A percentile compares a stretch with the other conserved stretches of the same genome.
Evolutionary conservation across 37 sponge, comb jelly and placozoan genomes (phyloP).

Genomic region (Diacarnus erythraeanus): DNA sequence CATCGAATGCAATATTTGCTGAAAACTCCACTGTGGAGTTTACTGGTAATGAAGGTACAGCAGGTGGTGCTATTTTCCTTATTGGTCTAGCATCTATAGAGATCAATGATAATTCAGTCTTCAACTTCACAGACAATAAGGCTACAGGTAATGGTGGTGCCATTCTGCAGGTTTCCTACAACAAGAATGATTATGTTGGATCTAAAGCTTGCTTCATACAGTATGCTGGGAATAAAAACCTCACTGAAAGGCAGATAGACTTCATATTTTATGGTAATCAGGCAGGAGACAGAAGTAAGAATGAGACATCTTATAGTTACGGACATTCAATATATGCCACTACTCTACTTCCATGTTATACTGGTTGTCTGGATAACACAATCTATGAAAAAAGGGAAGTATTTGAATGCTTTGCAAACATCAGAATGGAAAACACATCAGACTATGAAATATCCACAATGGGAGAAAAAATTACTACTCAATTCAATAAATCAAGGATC

Average conservation of each 20-base stretch:
- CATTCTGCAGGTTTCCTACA: neutral
- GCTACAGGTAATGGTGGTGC: constrained; percentile 60
- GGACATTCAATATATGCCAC: constrained; percentile 1
- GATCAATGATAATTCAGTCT: neutral
- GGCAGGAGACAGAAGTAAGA: neutral
- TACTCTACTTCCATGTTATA: neutral
- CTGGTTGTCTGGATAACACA: neutral
- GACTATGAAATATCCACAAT: neutral
- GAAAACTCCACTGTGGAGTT: too few relatives aligned
- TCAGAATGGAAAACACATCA: neutral
- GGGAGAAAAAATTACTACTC: neutral
- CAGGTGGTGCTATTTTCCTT: neutral
- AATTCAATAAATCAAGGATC: neutral
- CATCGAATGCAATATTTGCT: neutral
- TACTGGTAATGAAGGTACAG: too few relatives aligned
- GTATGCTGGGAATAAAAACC: neutral
- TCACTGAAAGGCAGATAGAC: constrained; percentile 1
- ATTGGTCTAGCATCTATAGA: constrained; percentile 27
- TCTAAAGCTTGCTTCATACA: neutral
- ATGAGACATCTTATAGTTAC: neutral
- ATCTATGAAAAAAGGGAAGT: neutral
- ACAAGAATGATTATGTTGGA: neutral
- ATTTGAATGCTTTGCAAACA: neutral
- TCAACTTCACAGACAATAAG: constrained; percentile 32
- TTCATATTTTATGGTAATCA: neutral